These are phyloP conservation scores for Bedellia somnulentella DNA, from an alignment of 2,888 invertebrate genomes.

Conservation along the genomic window DNA sequence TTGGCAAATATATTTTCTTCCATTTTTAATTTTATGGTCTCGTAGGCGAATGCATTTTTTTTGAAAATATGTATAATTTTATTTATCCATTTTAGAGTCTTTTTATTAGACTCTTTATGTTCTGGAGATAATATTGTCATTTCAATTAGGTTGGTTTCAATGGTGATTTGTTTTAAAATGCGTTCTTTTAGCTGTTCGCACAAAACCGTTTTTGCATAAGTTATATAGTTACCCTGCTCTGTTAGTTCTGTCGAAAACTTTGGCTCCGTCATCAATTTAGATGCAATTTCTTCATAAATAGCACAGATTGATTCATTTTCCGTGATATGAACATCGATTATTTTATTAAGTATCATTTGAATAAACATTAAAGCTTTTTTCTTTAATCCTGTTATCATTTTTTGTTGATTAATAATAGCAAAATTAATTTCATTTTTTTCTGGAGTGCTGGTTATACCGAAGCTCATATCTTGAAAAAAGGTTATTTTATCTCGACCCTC, in stretches of 20 bases:
- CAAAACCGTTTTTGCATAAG: constrained; percentile 73
- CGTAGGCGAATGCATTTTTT: constrained; percentile 75
- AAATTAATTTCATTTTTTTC: constrained; percentile 70
- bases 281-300: constrained; percentile 71
- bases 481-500: constrained; percentile 63
- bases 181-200: constrained; percentile 70
- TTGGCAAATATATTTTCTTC: constrained; percentile 77
- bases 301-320: constrained; percentile 70
- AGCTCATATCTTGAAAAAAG: constrained; percentile 62
- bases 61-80: constrained; percentile 82
- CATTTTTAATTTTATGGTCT: constrained; percentile 79
- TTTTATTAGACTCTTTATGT: constrained; percentile 78
- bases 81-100: constrained; percentile 80
- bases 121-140: constrained; percentile 72
- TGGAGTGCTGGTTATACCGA: constrained; percentile 63
- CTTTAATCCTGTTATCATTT: constrained; percentile 65
- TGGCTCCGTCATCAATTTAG: constrained; percentile 71
- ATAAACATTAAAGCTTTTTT: constrained; percentile 59
- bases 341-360: constrained; percentile 62
- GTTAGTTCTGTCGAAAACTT: constrained; percentile 79
- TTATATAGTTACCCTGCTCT: constrained; percentile 78
- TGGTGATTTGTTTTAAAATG: constrained; percentile 67
- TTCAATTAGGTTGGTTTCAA: constrained; percentile 73
- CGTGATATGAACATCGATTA: constrained; percentile 65
- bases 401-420: constrained; percentile 64